phyloP scores from a whole-genome alignment of 1,140 invertebrate species.

The Zelostemma sp. region DNA sequence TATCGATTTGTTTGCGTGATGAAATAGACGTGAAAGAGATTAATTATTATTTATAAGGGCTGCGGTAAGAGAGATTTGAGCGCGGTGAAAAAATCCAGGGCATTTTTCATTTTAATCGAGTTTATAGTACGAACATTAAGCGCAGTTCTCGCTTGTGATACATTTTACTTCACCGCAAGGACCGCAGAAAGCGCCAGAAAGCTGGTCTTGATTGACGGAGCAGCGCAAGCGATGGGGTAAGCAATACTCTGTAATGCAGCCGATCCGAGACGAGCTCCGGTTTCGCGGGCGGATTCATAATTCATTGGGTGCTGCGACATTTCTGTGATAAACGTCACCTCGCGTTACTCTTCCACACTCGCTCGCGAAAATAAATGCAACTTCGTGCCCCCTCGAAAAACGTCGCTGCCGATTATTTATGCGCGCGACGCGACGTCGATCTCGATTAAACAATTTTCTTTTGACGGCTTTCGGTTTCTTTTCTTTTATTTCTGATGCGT shows the following conservation, averaged over 20 bases:
- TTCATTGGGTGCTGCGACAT: conserved; percentile 27
- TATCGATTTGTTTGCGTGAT: too few relatives aligned
- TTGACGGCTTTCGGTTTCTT: conserved; percentile 10
- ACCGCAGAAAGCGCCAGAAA: conserved; percentile 44
- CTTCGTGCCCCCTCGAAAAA: background rate
- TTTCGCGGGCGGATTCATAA: conserved; percentile 39
- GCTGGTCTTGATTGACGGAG: conserved; percentile 55
- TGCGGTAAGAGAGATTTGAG: conserved; percentile 37
- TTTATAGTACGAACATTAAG: conserved; percentile 35
- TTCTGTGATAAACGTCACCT: conserved; percentile 27
- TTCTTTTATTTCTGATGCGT: conserved; percentile 1
- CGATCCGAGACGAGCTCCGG: conserved; percentile 39
- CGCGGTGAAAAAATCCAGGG: conserved; percentile 11
- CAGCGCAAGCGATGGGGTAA: conserved; percentile 37
- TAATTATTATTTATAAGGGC: too few relatives aligned
- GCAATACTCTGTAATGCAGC: conserved; percentile 39
- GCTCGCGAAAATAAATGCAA: background rate
- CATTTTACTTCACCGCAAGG: conserved; percentile 39
- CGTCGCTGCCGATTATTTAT: background rate
- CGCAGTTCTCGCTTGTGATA: conserved; percentile 20
- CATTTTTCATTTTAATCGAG: conserved; percentile 25
- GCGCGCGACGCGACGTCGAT: background rate
- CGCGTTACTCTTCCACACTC: conserved; percentile 6
- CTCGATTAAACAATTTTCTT: background rate
- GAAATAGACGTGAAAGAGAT: too few relatives aligned